Evolutionary conservation across 1,140 invertebrate genomes (phyloP), one percentile per base, ranked within the genome.

Genomic region (Eubasilissa regina): DNA sequence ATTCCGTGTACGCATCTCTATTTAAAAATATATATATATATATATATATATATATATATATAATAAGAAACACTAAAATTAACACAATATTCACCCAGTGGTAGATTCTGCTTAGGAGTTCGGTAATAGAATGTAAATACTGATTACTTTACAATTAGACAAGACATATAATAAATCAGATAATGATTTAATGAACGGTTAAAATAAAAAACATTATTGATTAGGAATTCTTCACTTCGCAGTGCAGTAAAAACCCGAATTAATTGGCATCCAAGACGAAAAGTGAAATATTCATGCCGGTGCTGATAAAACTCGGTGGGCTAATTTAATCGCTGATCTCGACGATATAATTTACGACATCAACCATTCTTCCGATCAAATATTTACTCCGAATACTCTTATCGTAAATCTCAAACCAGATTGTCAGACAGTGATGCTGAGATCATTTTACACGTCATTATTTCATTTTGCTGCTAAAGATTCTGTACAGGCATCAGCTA

Each of bases 231-330:
- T 35, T 35, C 55, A 58, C 55, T 58, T 58, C 55, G 3, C 17
- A 58, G 55, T 9, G 3, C 6, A 11, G 9, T 8, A 19, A 58
- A 58, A 58, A 58, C 15, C 55, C 7, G 15, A 19, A 58, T 58
- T 58, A 58, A 58, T 58, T 58, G 55, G 55, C 12, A 58, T 58
- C 55, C 17, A 58, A 56, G 21, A 58, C 15, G 55, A 58, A 58
- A 58, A 21, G 15, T 58, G 17, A 58, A 19, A 21, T 15, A 58
- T 35, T 3, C 25, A 58, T 9, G 17, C 55, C 3, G 17, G n/a
- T 58, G 8, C 7, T 9, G 17, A 15, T 1, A 58, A 21, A 19
- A 3, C 7, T 15, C n/a, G 53, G 53, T 19, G 53, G 53, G 12
- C 53, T 21, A 58, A 58, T 19, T 58, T 58, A 58, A 58, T 58